These are phyloP conservation scores for Scaptomyza parva DNA, from an alignment of 2,888 invertebrate genomes.

Conservation along the genomic window DNA sequence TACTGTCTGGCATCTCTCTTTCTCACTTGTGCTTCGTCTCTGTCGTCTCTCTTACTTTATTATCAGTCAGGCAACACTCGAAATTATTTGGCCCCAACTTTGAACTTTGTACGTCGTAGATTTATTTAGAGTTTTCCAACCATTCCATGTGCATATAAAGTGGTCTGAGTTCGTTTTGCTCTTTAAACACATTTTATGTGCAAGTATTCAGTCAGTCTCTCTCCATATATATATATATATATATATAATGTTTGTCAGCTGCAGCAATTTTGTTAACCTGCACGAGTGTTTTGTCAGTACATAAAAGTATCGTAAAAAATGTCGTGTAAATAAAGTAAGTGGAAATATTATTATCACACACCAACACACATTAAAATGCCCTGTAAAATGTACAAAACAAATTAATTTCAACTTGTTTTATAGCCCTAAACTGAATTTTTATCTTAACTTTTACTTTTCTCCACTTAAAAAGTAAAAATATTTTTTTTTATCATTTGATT, in stretches of 20 bases:
- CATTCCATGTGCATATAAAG: slow-evolving; percentile 25
- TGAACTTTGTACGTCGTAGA: slow-evolving; percentile 39
- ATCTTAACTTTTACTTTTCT: no score
- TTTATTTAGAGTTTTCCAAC: slow-evolving; percentile 29
- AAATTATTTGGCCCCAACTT: slow-evolving; percentile 20
- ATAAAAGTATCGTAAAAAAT: slow-evolving; percentile 57
- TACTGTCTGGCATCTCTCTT: slow-evolving; percentile 11
- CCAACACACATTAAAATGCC: slow-evolving; percentile 4
- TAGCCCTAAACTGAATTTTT: no score
- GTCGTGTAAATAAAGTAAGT: slow-evolving; percentile 9
- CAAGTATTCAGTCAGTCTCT: slow-evolving; percentile 35
- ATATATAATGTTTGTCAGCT: slow-evolving; percentile 53
- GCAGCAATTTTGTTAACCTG: slow-evolving; percentile 51
- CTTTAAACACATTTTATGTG: slow-evolving; percentile 44
- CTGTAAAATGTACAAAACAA: slow-evolving; percentile 5
- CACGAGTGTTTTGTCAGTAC: slow-evolving; percentile 46
- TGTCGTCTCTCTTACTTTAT: slow-evolving; percentile 28
- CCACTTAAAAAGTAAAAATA: no score
- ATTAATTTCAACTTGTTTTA: no score
- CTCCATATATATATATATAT: no score
- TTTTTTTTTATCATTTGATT: no score
- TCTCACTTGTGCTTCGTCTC: slow-evolving; percentile 23
- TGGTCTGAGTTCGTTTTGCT: slow-evolving; percentile 8
- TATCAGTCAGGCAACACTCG: slow-evolving; percentile 35
- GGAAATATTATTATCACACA: not conserved